These are phyloP conservation scores for Trididemnum clinides DNA, from an alignment of 23 tunicate species.

Conservation along the genomic window DNA sequence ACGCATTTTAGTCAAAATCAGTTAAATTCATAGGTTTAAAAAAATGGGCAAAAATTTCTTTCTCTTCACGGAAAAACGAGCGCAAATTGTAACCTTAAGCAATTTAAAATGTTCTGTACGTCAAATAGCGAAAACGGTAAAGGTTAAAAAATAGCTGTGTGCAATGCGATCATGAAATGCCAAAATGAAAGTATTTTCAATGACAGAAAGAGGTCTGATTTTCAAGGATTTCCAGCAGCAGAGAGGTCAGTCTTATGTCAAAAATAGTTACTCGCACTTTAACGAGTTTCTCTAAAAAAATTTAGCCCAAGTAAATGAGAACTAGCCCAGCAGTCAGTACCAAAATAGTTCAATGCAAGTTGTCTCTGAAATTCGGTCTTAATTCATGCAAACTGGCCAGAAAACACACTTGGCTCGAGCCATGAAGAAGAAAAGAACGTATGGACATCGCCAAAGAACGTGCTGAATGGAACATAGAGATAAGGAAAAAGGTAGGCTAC, in stretches of 20 bases:
- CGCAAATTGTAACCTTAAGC: not conserved
- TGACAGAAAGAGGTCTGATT: too few relatives aligned
- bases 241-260: not conserved
- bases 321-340: too few relatives aligned
- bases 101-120: not conserved
- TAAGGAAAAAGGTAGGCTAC: too few relatives aligned
- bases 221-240: too few relatives aligned
- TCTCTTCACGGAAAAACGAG: not conserved
- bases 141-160: too few relatives aligned
- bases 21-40: too few relatives aligned
- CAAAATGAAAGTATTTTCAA: not conserved
- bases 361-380: not conserved
- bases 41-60: not conserved
- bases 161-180: not conserved
- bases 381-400: not conserved
- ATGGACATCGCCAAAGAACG: too few relatives aligned
- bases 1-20: not conserved
- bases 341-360: too few relatives aligned
- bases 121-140: not conserved
- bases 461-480: too few relatives aligned
- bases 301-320: too few relatives aligned
- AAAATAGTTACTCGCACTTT: not conserved
- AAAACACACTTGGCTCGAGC: too few relatives aligned
- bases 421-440: too few relatives aligned
- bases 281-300: not conserved